Evolutionary conservation across 2,113 vertebrate species (phyloP), one percentile per base, ranked within the genome.

Genomic region (Forbesichthys papilliferus): DNA sequence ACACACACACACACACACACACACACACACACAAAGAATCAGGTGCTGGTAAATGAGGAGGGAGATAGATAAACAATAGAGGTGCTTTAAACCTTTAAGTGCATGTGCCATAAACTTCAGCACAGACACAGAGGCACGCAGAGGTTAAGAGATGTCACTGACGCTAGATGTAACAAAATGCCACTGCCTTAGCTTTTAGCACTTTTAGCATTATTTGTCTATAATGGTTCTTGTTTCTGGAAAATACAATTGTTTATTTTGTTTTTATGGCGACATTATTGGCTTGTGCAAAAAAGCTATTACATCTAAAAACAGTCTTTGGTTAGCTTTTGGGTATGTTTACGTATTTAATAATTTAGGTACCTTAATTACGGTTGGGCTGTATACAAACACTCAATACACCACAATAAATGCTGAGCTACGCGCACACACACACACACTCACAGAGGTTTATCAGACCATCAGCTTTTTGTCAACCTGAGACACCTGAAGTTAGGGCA

Each of bases 401-500:
- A 12, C 51, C 51, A 12, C 27, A 27, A 27, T 27, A 27, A 27
- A 27, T 27, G 27, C 27, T 27, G 27, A 27, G 27, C 27, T 27
- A 18, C 60, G 48, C 48, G 5, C 61, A 64, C 60, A 68, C 69
- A 75, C 67, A 69, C 69, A 61, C 61, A 49, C 33, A 36, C 58
- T 42, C 34, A 42, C 7, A 73, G 27, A 47, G 59, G 80, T 87
- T 86, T 88, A 91, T 91, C 91, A 79, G 81, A 78, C 74, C 85
- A 87, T 91, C 81, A 33, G 82, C 85, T 84, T 85, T 71, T 60
- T 62, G 84, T 86, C 78, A 90, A 91, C 81, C 74, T 84, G 89
- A 93, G 89, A 87, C 75, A 66, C 85, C 87, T 85, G 89, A 91
- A 90, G 92, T 90, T 80, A 83, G 85, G 84, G 75, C 81, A 89